Conservation (phyloP, 2,888 invertebrate genomes). For the Fragum sueziense region DNA sequence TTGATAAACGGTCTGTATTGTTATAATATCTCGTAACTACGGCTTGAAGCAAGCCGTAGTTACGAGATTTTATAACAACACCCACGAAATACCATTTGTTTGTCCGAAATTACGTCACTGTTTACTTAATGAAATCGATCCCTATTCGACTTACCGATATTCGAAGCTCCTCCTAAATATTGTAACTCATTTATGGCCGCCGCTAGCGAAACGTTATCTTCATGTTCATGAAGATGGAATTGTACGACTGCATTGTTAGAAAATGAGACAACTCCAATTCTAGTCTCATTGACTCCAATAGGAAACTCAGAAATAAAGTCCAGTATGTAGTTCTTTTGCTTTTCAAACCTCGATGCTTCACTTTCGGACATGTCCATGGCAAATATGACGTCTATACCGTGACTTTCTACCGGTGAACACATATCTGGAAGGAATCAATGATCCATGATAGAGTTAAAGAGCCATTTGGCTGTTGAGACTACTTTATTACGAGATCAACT, state of each 20-base stretch:
- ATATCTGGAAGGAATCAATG: constrained; percentile 16
- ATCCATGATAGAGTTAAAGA: too few species aligned
- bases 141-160: constrained; percentile 4
- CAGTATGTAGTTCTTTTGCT: constrained; percentile 27
- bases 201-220: not conserved
- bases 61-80: too few species aligned
- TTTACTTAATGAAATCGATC: not conserved
- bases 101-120: too few species aligned
- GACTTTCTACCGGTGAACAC: not conserved
- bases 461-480: too few species aligned
- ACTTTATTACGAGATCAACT: too few species aligned
- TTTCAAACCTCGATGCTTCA: not conserved
- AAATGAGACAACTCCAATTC: constrained; percentile 21
- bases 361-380: not conserved
- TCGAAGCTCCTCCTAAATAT: constrained; percentile 14
- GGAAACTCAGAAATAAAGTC: constrained; percentile 27
- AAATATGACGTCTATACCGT: constrained; percentile 3
- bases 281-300: constrained; percentile 24
- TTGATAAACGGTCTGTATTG: too few species aligned
- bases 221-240: constrained; percentile 14
- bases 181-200: constrained; percentile 8
- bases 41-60: too few species aligned
- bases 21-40: too few species aligned
- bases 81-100: too few species aligned
- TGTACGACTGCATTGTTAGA: constrained; percentile 24